Evolutionary conservation across 2,888 invertebrate genomes (phyloP), one percentile per base, ranked within the genome.

Genomic region (Pyralis farinalis): DNA sequence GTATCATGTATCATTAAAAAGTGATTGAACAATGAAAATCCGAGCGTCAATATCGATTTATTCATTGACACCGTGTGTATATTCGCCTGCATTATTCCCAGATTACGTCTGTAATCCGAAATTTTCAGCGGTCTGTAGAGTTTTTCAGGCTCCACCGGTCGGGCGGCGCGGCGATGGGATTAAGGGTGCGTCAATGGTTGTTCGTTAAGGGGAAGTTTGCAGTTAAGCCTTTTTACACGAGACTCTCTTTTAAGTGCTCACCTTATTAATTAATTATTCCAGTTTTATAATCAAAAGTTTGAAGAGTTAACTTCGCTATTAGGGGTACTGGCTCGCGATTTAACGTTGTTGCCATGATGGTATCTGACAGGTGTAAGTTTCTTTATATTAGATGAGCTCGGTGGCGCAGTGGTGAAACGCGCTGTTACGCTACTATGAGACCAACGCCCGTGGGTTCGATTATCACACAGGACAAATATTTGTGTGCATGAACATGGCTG

Each of bases 241-340:
- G 44, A 62, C 65, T 54, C 65, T 54, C 55, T 69, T 69, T 73
- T 73, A 71, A 77, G 72, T 78, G 70, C 70, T 62, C 69, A 72
- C 73, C 74, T 84, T 76, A 77, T 76, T 83, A 83, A 84, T 82
- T 83, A 82, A 82, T 78, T 71, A 72, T 60, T 53, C 53, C 54
- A 51, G 58, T 64, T 69, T 71, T 53, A 58, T 67, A 69, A 66
- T 63, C 50, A 58, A 46, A 66, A 75, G 63, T 71, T 71, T 63
- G 52, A 51, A 58, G 55, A 55, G 61, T 49, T 53, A 54, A 62
- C 52, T 55, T 60, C 44, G 47, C 46, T 50, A 56, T 57, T 63
- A 49, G 46, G 51, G 54, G 56, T 46, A 57, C 16, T 16, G 53
- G 25, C 29, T 16, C 28, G 16, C 27, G 33, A 28, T 33, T 39